Percentiles rank a stretch among this genome's conserved stretches.
Evolutionary conservation across 2,888 invertebrate species (phyloP).

Genomic region (Galeruca laticollis): DNA sequence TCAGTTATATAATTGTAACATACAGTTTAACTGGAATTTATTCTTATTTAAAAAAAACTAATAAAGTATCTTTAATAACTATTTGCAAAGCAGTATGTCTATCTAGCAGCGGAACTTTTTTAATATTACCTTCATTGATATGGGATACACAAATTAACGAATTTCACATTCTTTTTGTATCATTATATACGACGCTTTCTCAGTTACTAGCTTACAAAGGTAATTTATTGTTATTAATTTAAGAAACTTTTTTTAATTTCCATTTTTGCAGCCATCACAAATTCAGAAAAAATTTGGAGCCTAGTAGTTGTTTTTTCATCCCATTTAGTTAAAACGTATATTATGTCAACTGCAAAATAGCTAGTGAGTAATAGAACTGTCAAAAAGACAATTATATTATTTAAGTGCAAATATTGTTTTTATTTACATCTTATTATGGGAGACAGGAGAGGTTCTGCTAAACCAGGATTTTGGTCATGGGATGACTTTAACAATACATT

Average conservation of each 20-base stretch:
- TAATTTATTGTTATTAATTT: conserved; percentile 55
- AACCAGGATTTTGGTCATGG: conserved; percentile 67
- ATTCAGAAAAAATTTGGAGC: conserved; percentile 57
- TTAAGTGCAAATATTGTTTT: conserved; percentile 18
- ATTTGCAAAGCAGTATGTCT: conserved; percentile 73
- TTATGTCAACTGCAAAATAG: conserved; percentile 41
- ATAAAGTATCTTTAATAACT: conserved; percentile 51
- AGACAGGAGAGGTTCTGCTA: conserved; percentile 18
- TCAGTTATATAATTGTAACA: conserved; percentile 55
- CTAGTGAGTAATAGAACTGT: conserved; percentile 24
- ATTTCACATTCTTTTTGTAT: conserved; percentile 72
- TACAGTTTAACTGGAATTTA: conserved; percentile 56
- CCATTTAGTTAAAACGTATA: conserved; percentile 48
- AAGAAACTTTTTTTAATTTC: conserved; percentile 10
- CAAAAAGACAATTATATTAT: conserved; percentile 26
- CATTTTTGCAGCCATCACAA: conserved; percentile 51
- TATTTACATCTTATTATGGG: conserved; percentile 18
- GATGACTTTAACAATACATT: conserved; percentile 44
- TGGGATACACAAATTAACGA: conserved; percentile 69
- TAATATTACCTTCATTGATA: conserved; percentile 74
- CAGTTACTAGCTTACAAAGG: conserved; percentile 76
- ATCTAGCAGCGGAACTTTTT: conserved; percentile 72
- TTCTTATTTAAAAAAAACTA: conserved; percentile 42
- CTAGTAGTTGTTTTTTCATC: conserved; percentile 55
- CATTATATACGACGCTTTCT: conserved; percentile 74